A percentile compares a stretch with the other conserved stretches of the same genome.
Evolutionary conservation across 2,797 vertebrate species (phyloP).

Genomic region (Pantherophis vulpinus): DNA sequence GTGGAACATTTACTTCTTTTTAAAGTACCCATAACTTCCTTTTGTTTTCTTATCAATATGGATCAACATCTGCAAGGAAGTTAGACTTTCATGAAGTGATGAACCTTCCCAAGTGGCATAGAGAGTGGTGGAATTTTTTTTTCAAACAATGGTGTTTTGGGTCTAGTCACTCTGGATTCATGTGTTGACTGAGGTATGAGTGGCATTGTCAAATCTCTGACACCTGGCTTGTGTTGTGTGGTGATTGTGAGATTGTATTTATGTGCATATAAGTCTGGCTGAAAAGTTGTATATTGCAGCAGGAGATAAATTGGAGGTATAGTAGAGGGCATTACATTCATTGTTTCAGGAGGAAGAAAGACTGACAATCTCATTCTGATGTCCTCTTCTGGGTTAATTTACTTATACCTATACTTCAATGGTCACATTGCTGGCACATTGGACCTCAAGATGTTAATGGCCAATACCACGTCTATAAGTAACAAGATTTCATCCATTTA

Average conservation of each 20-base stretch:
- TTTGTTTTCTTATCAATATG: background rate
- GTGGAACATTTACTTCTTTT: background rate
- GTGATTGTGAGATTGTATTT: background rate
- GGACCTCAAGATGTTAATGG: background rate
- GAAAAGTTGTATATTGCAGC: background rate
- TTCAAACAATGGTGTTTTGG: background rate
- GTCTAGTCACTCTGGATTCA: background rate
- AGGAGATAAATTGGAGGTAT: background rate
- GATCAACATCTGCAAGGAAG: background rate
- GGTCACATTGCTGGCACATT: background rate
- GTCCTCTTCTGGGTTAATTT: background rate
- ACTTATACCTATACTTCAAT: background rate
- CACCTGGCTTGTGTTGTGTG: background rate
- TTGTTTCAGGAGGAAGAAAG: background rate
- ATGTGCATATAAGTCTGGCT: background rate
- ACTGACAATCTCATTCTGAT: background rate
- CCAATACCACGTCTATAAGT: background rate
- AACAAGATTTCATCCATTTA: background rate
- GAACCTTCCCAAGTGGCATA: background rate
- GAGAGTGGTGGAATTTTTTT: background rate
- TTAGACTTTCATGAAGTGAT: background rate
- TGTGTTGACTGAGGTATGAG: background rate
- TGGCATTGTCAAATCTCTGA: background rate
- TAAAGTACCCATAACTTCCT: background rate
- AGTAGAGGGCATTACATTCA: background rate